Evolutionary conservation across 1,140 invertebrate genomes (phyloP).

Genomic region (Whitmania pigra): DNA sequence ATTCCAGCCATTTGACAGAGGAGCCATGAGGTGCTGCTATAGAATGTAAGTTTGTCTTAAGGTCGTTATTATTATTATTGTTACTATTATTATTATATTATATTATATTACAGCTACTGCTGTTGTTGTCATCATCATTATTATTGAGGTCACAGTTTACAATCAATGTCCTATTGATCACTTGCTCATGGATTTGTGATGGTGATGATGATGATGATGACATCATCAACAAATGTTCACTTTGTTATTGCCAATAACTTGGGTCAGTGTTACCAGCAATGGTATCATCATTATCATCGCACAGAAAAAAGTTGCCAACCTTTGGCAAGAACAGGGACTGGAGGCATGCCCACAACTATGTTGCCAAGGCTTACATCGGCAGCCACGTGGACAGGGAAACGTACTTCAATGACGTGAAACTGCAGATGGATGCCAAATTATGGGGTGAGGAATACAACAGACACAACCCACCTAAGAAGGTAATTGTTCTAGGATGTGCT

Average conservation of each 20-base stretch:
- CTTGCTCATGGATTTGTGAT: no score
- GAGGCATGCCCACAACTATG: constrained; percentile 48
- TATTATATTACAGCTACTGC: no score
- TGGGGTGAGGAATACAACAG: constrained; percentile 53
- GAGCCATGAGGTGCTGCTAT: constrained; percentile 13
- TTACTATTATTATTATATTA: no score
- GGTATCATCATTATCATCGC: neutral
- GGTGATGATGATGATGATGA: no score
- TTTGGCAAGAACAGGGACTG: constrained; percentile 43
- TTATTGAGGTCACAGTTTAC: no score
- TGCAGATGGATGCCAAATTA: constrained; percentile 54
- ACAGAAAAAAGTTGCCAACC: constrained; percentile 48
- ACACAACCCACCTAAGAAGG: constrained; percentile 53
- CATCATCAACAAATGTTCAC: no score
- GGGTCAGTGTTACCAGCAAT: no score
- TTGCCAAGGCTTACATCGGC: constrained; percentile 49
- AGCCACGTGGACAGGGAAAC: constrained; percentile 43
- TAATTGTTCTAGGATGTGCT: constrained; percentile 27
- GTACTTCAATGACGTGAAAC: constrained; percentile 50
- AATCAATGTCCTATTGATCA: no score
- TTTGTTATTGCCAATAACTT: no score
- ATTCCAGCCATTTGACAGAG: constrained; percentile 13
- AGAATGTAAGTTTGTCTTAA: constrained; percentile 9
- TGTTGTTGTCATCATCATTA: neutral
- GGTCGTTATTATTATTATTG: constrained; percentile 7